Base-by-base conservation (phyloP, 1,140 invertebrate genomes). In the Cherax quadricarinatus region DNA sequence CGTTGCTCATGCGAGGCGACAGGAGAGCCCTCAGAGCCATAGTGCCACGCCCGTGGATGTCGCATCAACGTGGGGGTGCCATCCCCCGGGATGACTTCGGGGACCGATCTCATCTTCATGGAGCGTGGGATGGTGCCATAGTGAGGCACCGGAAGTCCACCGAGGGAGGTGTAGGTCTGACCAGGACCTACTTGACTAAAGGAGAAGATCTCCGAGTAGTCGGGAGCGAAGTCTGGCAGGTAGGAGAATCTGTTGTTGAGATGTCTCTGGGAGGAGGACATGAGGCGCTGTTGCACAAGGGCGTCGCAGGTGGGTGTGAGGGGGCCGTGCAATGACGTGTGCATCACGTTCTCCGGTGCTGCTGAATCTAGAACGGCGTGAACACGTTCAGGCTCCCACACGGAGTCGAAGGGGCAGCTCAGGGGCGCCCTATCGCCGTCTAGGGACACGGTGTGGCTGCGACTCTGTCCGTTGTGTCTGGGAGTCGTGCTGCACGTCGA, bases 321-420 rank as follows among this genome's bases (percentile, higher is more conserved):
- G 9, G 88, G 88, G 62, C 84, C 88, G 51, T 89, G 88, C n/a
- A 89, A 81, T 10, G 90, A 92, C 10, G 89, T 79, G 41, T 93
- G 91, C 91, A 93, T 93, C 0, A 93, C 93, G 82, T 93, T 84
- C 49, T 93, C 93, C 5, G 93, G 93, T 14, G 93, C 93, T 5
- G 93, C 93, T 5, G 91, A 92, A 73, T 93, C 93, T n/a, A 93
- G 89, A 75, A 93, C 75, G 48, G 93, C 93, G 21, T 90, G 88
- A 21, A 89, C 93, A 49, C 92, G 83, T n/a, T 89, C 91, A 9
- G 93, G 93, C 60, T 82, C 92, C 92, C 92, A 93, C 82, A 93
- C 57, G 12, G 82, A 70, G 41, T 85, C 88, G n/a, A 79, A 86
- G 30, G 83, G 83, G 87, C 90, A 91, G 41, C 78, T 57, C 18